Evolutionary conservation across 2,888 invertebrate genomes (phyloP), one percentile per base, ranked within the genome.

Genomic region (Neuroscelio doddi): DNA sequence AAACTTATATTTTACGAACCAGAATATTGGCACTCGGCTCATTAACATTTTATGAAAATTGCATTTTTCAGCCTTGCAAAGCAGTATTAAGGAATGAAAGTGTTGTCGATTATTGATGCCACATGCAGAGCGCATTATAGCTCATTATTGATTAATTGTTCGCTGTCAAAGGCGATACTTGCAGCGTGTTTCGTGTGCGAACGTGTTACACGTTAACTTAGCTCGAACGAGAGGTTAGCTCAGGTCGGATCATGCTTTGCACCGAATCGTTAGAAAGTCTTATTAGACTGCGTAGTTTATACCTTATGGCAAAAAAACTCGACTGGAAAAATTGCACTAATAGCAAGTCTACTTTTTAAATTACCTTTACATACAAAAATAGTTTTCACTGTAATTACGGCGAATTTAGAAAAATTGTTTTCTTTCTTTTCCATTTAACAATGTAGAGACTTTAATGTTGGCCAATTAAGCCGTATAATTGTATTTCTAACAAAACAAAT

Each of bases 221-320:
- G n/a, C 41, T 52, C 51, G 69, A 72, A 76, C 71, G 71, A 70
- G 73, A 70, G 78, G 77, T 80, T 76, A 68, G 27, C 52, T 39
- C 44, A 64, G 79, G 78, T 79, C 75, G 71, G 69, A 74, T 79
- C 80, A 78, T 76, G 76, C 72, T 73, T 74, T 70, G 73, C 74
- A 66, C 76, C 77, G 73, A 76, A 76, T 78, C 77, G 81, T 81
- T 80, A 81, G 81, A 81, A 81, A 81, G 81, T 79, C 72, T 57
- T 52, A 63, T 64, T 69, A 50, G 41, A 56, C 64, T 69, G 66
- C 69, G 67, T 66, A 67, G 64, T 68, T 56, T 59, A 51, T 52
- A 39, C 45, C 12, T 27, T 15, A 26, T n/a, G n/a, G 21, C 9
- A 12, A 59, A 56, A 65, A 57, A 61, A 1, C 17, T 5, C 21